Evolutionary conservation across 2,888 invertebrate species (phyloP), one percentile per base, ranked within the genome.

Genomic region (Piscicola geometra): DNA sequence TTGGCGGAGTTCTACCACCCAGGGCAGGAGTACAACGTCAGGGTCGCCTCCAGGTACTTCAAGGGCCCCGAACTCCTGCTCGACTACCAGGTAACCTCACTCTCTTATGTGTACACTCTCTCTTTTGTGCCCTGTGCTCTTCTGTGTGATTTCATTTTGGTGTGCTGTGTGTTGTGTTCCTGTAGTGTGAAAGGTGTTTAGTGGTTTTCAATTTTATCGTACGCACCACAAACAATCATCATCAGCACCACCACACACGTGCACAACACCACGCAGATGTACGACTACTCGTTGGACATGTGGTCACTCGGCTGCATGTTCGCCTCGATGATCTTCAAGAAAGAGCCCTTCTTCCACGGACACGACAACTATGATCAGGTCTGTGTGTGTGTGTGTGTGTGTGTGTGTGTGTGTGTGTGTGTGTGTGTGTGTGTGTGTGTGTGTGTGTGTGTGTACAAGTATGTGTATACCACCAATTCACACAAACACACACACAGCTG

Each of bases 281-380:
- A 99, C 87, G 99, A 99, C 87, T 99, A 99, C 88, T 98, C 98
- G 68, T 88, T 99, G 87, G 99, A 99, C 86, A 97, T 99, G 98
- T 99, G 99, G 99, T 96, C 96, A 81, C 87, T 99, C 85, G 99
- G 99, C 75, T 99, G 99, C 88, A 99, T 99, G 99, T 89, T 99
- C 84, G 99, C 99, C 81, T 96, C 96, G 83, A 99, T 99, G 98
- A 99, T 99, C 87, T 99, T 99, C 89, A 85, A 88, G 80, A 99
- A 99, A 89, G 99, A 99, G 88, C 99, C 99, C 82, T 99, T 99
- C 89, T 99, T 99, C 89, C 98, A 99, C 88, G 99, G 99, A 82
- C 98, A 99, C 88, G 99, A 99, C 87, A 99, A 99, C 87, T 99
- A 99, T 87, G 99, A 99, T 88, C 99, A 98, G 88, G 87, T 87